Base-by-base conservation (phyloP, 2,888 invertebrate genomes). In the Phytoseiulus persimilis region DNA sequence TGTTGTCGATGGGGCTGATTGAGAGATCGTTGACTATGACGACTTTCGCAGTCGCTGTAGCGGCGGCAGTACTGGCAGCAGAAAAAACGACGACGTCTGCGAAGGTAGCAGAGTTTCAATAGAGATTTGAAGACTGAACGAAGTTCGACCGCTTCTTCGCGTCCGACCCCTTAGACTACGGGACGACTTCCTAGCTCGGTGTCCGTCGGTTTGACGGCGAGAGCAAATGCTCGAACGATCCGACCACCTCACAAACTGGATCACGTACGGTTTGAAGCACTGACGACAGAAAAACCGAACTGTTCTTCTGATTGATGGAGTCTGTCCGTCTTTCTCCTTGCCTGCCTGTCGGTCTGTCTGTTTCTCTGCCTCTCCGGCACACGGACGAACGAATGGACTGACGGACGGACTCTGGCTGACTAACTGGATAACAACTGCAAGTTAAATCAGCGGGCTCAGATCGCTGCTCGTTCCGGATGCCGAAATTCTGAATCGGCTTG, bases 11-110 rank as follows among this genome's bases (percentile, higher is more conserved):
- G 39, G 84, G 23, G 14, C 28, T 39, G 32, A n/a, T 84, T 84
- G 84, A 84, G 84, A 84, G 32, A 84, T n/a, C 39, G 11, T 84
- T 39, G 18, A 84, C 32, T 32, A 84, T 28, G 32, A 11, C 84
- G 65, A 28, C 65, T 39, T 39, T 39, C 39, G 39, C 39, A 39
- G 65, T 23, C 18, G 28, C 65, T 28, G 65, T 23, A 65, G 65
- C 14, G 18, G 14, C 28, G 65, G 65, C 28, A 28, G 65, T 28
- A 28, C 11, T 28, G 65, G 65, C 65, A 28, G 65, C 65, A 65
- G 65, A 65, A 65, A 18, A 65, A 65, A 65, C 65, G 65, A 65
- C 65, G 5, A 65, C 14, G 65, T 65, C 65, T 65, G 65, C 65
- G 18, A 65, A 3, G 65, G 18, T 18, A 18, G 65, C 65, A 28